Percentiles rank a stretch among this genome's conserved stretches.
Conservation (phyloP, 2,888 invertebrate species). For the Crematogaster levior region DNA sequence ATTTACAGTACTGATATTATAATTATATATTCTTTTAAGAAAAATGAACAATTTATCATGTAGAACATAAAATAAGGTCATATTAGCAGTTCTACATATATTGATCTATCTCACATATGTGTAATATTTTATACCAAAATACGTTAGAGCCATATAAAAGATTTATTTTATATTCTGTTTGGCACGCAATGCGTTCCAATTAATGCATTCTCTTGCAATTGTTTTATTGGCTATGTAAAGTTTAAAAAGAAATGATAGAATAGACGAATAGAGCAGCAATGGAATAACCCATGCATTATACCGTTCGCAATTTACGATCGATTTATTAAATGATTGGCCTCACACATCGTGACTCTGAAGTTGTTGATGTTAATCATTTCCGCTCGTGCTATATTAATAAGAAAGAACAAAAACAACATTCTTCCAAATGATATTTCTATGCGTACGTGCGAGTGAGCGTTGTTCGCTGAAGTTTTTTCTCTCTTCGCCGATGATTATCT, state of each 20-base stretch:
- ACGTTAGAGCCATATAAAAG: background rate
- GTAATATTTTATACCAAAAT: background rate
- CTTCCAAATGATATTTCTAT: background rate
- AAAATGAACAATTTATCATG: background rate
- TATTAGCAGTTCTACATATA: too few species aligned
- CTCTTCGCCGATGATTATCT: background rate
- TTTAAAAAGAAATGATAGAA: background rate
- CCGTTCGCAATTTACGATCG: too few species aligned
- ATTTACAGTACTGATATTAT: background rate
- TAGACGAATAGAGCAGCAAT: too few species aligned
- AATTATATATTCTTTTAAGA: background rate
- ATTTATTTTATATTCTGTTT: background rate
- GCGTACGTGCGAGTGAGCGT: background rate
- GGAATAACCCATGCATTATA: too few species aligned
- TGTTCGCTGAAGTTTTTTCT: background rate
- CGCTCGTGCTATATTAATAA: constrained; percentile 42
- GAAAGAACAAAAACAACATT: background rate
- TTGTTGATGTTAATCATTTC: constrained; percentile 66
- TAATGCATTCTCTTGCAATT: background rate
- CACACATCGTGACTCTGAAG: too few species aligned
- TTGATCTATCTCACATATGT: too few species aligned
- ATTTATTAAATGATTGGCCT: too few species aligned
- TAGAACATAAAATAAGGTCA: background rate
- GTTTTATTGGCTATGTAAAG: background rate
- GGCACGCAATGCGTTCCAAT: background rate